Base-by-base conservation (phyloP, 2,888 invertebrate genomes). In the Zele albiditarsus region DNA sequence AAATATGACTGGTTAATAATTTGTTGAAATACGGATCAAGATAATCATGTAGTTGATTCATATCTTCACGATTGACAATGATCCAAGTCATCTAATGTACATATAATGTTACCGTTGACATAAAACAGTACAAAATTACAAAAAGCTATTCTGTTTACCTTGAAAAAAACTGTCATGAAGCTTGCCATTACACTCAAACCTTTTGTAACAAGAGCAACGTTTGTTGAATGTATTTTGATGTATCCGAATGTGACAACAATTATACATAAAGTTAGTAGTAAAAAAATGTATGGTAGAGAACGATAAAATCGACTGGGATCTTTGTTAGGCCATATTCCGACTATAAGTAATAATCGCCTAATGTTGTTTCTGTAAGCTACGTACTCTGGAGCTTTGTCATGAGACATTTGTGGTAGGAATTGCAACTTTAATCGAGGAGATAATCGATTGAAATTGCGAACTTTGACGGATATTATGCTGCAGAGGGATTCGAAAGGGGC, bases 21-120 rank as follows among this genome's bases (percentile, higher is more conserved):
- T 74, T 62, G 8, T 25, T 68, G 33, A 78, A 75, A 14, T 42
- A 27, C 0, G n/a, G 42, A 38, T 67, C 53, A n/a, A 72, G 71
- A 8, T 16, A 66, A 4, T 28, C 4, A 42, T 75, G 75, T 23
- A 75, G 71, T 33, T 72, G 60, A 14, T 23, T 49, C 20, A 69
- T 42, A 57, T 42, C 23, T 16, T 67, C 58, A n/a, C 66, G 73
- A 66, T 73, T 73, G 16, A 66, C 27, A 23, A 57, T 53, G 0
- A 73, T 27, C 12, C 65, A 57, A 12, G 31, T 73, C 8, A 65
- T 57, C 72, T 72, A n/a, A n/a, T n/a, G 31, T 3, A 20, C 3
- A 46, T 57, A 53, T 1, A 31, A 60, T n/a, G n/a, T n/a, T n/a
- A 57, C 1, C 23, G 5, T 10, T 60, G 4, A 5, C 10, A 27